phyloP scores from a whole-genome alignment of 2,113 vertebrate genomes.

The Semnornis frantzii region DNA sequence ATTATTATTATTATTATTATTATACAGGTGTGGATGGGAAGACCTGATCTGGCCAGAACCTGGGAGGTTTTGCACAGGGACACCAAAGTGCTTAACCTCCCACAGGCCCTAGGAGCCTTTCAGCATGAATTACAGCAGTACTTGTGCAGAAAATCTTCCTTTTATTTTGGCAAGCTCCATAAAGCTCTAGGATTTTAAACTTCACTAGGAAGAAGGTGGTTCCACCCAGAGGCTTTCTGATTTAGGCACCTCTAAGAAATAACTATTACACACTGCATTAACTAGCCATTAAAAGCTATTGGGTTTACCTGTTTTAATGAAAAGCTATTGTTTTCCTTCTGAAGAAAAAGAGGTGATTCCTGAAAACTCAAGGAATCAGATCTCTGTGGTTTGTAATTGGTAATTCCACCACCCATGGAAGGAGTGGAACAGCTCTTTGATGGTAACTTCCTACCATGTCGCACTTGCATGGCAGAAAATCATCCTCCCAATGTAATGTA shows the following conservation, averaged over 20 bases:
- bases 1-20: no score
- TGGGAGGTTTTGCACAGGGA: not conserved
- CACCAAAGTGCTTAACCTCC: not conserved
- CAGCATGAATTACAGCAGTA: not conserved
- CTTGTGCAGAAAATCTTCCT: not conserved
- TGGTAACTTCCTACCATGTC: not conserved
- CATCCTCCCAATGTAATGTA: rapidly evolving
- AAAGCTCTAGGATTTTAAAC: not conserved
- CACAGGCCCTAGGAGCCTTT: not conserved
- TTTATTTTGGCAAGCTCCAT: not conserved
- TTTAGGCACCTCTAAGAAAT: not conserved
- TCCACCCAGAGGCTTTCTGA: not conserved
- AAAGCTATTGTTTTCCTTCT: not conserved
- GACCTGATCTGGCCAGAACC: not conserved
- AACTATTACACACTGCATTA: slow-evolving; percentile 16
- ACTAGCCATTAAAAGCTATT: not conserved
- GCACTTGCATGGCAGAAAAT: not conserved
- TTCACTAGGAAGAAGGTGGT: not conserved
- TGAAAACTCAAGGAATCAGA: not conserved
- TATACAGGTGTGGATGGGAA: not conserved
- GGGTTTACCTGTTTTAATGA: slow-evolving; percentile 7
- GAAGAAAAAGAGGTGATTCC: not conserved
- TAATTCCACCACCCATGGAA: not conserved
- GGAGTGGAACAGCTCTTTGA: not conserved
- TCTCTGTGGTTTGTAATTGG: not conserved